Evolutionary conservation across 2,888 invertebrate genomes (phyloP).

Genomic region (Hydraecia micacea): DNA sequence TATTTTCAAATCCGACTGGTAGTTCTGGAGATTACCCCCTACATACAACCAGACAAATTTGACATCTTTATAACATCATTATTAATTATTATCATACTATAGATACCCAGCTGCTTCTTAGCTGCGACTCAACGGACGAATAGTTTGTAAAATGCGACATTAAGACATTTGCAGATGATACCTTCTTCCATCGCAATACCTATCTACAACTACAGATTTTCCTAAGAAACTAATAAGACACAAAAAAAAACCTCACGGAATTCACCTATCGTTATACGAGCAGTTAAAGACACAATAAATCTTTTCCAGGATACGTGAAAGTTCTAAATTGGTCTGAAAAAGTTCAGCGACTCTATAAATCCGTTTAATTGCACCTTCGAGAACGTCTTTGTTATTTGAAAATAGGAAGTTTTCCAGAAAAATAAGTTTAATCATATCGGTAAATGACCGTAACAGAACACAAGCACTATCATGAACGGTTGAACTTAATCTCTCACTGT

Average conservation of each 20-base stretch:
- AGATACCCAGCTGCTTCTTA: too few relatives aligned
- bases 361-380: constrained; percentile 26
- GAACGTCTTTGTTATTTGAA: constrained; percentile 19
- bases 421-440: neutral
- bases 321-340: constrained; percentile 48
- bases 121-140: too few relatives aligned
- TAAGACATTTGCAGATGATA: neutral
- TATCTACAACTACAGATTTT: neutral
- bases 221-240: neutral
- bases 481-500: neutral
- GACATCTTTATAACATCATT: too few relatives aligned
- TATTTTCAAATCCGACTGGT: too few relatives aligned
- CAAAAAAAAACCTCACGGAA: neutral
- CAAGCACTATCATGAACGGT: too few relatives aligned
- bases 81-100: too few relatives aligned
- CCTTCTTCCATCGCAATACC: neutral
- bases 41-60: too few relatives aligned
- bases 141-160: neutral
- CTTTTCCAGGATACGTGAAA: constrained; percentile 12
- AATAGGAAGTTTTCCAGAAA: constrained; percentile 8
- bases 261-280: constrained; percentile 5
- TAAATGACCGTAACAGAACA: neutral
- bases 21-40: too few relatives aligned
- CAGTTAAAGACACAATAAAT: constrained; percentile 31
- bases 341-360: constrained; percentile 50